Base-by-base conservation (phyloP, 2,888 invertebrate genomes). In the Agonopterix arenella region DNA sequence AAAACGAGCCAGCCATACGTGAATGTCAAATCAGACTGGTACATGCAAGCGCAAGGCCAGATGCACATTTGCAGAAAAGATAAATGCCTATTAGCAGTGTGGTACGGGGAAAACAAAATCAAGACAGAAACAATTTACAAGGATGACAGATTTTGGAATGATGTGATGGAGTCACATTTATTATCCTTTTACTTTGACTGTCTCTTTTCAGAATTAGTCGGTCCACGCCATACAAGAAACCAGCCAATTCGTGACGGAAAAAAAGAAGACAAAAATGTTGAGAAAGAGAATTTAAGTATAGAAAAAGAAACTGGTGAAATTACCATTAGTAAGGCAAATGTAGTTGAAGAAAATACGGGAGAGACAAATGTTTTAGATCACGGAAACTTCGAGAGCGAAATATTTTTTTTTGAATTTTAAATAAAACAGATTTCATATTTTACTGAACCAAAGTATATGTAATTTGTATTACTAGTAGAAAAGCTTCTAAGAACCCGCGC, bases 41-140 rank as follows among this genome's bases (percentile, higher is more conserved):
- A 38, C 36, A 45, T 50, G 45, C 54, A 56, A 50, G 44, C 43
- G 1, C 56, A 56, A 36, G 56, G 56, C 0, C 56, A 56, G 48
- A 36, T 56, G 36, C 52, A 56, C 42, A 52, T 53, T 28, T 42
- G 40, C 8, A 50, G 45, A 37, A 40, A 16, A 42, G 16, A 43
- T 10, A 38, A 42, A 37, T 53, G 52, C 43, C 11, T 56, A 9
- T 42, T 56, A 8, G 53, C 44, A 3, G 49, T 53, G 11, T 56
- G 56, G 53, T 50, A 48, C 43, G 49, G 53, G 0, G 48, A 48
- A 10, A 50, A 53, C 36, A 45, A 56, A 53, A 11, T 56, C 3
- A 52, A 52, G 52, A 50, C 40, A 4, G 53, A 53, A 49, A 40
- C 49, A 18, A 46, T 56, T 10, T 3, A 48, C 10, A 56, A 46